These are phyloP conservation scores for Zoanthus sansibaricus DNA, from an alignment of 92 coral and sea anemone genomes.

Conservation along the genomic window DNA sequence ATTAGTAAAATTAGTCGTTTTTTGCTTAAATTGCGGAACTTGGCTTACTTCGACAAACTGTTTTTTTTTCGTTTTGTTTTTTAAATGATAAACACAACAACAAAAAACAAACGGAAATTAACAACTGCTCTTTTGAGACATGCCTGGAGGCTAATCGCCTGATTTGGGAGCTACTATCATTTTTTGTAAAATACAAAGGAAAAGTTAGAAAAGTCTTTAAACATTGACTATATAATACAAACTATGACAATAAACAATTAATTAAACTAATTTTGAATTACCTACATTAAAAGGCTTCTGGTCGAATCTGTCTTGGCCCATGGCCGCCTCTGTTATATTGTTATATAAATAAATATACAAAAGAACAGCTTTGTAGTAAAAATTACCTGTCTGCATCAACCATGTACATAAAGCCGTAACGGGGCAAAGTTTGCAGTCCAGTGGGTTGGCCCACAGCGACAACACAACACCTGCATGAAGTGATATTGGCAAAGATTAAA, in stretches of 20 bases:
- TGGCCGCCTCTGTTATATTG: constrained; percentile 5
- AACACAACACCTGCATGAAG: constrained; percentile 15
- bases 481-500: not conserved
- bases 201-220: not conserved
- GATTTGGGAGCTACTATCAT: not conserved
- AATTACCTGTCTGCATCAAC: constrained; percentile 36
- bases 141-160: not conserved
- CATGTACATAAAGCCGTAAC: constrained; percentile 27
- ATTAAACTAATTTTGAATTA: not conserved
- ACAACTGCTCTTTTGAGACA: not conserved
- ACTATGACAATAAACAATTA: not conserved
- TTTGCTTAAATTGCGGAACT: not conserved
- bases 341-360: not conserved
- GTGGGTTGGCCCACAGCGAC: constrained; percentile 28
- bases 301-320: constrained; percentile 6
- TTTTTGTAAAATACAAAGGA: not conserved
- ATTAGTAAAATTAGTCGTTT: not conserved
- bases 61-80: not conserved
- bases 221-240: not conserved
- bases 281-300: not conserved
- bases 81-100: not conserved
- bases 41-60: not conserved
- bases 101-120: not conserved
- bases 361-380: not conserved
- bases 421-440: constrained; percentile 20